These are phyloP conservation scores for Panopea generosa DNA, from an alignment of 2,888 invertebrate genomes.

Conservation along the genomic window DNA sequence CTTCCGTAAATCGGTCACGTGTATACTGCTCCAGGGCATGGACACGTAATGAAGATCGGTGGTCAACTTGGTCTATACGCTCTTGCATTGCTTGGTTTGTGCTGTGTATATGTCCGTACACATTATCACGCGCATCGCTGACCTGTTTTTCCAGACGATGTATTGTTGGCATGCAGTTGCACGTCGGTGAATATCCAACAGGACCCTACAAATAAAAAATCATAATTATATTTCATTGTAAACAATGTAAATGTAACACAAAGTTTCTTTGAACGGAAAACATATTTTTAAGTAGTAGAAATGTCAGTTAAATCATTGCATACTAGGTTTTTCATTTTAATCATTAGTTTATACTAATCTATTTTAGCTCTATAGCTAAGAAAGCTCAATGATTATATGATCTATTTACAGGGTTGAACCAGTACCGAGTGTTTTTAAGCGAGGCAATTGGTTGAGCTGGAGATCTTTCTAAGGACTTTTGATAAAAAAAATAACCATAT, in stretches of 20 bases:
- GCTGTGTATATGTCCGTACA: constrained; percentile 91
- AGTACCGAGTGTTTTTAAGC: no score
- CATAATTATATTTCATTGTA: not conserved
- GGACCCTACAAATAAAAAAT: constrained; percentile 88
- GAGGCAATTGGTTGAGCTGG: no score
- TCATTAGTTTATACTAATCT: no score
- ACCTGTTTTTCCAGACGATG: constrained; percentile 93
- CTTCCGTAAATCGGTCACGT: constrained; percentile 89
- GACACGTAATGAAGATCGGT: constrained; percentile 84
- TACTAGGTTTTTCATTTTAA: no score
- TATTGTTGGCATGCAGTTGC: constrained; percentile 96
- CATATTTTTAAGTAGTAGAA: no score
- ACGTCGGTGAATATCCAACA: constrained; percentile 90
- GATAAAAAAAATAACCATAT: no score
- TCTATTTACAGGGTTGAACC: no score
- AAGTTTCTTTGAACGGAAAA: no score
- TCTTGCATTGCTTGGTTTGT: constrained; percentile 93
- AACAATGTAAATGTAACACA: not conserved
- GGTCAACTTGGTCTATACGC: constrained; percentile 92
- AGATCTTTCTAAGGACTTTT: no score
- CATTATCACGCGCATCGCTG: constrained; percentile 92
- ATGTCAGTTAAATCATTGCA: no score
- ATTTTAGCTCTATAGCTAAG: no score
- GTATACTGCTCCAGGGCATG: constrained; percentile 75
- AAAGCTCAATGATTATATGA: no score